Conservation (phyloP, 2,113 vertebrate species). For the Cyanocitta stelleri region DNA sequence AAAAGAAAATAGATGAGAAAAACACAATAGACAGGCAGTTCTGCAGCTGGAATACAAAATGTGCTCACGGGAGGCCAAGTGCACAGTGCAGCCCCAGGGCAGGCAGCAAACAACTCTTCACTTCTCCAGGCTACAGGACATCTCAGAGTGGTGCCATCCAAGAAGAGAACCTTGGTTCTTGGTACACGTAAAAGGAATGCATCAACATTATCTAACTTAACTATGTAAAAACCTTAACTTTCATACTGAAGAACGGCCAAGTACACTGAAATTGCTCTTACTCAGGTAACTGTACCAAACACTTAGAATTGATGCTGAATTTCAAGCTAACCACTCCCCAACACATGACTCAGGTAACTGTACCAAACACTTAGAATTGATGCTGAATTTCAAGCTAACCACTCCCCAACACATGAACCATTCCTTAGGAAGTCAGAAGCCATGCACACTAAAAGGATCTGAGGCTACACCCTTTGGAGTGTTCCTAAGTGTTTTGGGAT, state of each 20-base stretch:
- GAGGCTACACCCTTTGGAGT: background rate
- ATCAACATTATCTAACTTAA: background rate
- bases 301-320: background rate
- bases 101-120: background rate
- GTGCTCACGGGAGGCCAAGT: background rate
- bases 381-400: background rate
- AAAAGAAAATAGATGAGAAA: background rate
- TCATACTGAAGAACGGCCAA: background rate
- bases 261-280: background rate
- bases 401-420: background rate
- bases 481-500: background rate
- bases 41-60: background rate
- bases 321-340: background rate
- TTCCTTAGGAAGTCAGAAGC: background rate
- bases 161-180: background rate
- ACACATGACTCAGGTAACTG: background rate
- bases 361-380: background rate
- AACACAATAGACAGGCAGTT: background rate
- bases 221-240: background rate
- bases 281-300: background rate
- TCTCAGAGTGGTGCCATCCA: accelerated
- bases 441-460: background rate
- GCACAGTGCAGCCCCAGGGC: background rate
- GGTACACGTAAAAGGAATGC: background rate
- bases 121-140: background rate